A percentile compares a stretch with the other conserved stretches of the same genome.
phyloP scores from a whole-genome alignment of 2,113 vertebrate species.

The Hydrochoerus hydrochaeris region DNA sequence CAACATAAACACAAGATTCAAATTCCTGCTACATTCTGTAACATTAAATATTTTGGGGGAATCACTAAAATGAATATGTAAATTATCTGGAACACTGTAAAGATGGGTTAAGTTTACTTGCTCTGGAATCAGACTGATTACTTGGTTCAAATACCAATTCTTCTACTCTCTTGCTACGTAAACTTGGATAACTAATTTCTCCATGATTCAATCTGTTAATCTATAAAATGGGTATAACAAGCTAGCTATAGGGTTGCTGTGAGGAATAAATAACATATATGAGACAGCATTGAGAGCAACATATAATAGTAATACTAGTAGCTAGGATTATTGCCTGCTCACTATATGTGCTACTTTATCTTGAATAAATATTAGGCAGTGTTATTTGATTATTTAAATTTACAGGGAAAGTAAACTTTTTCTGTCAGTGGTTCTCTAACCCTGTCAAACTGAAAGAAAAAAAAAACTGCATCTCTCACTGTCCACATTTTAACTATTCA shows the following conservation, averaged over 20 bases:
- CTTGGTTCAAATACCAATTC: not conserved
- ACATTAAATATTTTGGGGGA: not conserved
- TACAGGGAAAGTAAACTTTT: constrained; percentile 27
- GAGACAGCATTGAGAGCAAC: not conserved
- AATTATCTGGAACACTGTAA: not conserved
- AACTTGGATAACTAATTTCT: constrained; percentile 2
- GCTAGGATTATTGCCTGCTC: not conserved
- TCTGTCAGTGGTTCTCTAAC: not conserved
- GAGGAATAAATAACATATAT: constrained; percentile 2
- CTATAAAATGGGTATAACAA: not conserved
- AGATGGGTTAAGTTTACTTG: not conserved
- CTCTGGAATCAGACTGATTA: constrained; percentile 1
- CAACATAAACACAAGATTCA: not conserved
- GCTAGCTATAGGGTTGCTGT: not conserved
- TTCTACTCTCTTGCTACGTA: not conserved
- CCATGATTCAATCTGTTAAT: not conserved
- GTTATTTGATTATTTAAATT: constrained; percentile 1
- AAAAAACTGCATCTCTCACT: not conserved
- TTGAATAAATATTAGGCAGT: constrained; percentile 11
- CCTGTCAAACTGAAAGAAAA: not conserved
- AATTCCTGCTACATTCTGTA: not conserved
- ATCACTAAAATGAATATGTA: not conserved
- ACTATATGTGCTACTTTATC: not conserved
- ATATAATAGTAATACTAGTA: not conserved
- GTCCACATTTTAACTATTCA: not conserved